phyloP scores from a whole-genome alignment of 2,888 invertebrate genomes.

The Temnothorax ravouxi region DNA sequence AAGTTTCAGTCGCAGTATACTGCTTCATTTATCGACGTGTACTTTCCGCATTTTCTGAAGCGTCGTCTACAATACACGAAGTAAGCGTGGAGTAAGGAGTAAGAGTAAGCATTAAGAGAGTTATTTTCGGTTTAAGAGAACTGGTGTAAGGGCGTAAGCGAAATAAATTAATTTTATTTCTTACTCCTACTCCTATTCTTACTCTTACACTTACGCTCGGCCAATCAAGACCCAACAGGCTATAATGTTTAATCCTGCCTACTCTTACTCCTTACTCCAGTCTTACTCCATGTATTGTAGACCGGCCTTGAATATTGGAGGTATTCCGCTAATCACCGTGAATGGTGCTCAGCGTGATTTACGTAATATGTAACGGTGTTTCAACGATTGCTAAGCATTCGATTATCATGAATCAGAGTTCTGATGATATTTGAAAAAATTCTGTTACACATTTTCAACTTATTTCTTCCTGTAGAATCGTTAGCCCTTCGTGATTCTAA shows the following conservation, averaged over 20 bases:
- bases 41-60: not conserved
- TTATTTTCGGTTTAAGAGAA: too few species aligned
- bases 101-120: too few species aligned
- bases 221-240: too few species aligned
- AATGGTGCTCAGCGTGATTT: conserved; percentile 20
- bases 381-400: not conserved
- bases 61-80: too few species aligned
- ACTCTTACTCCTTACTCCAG: too few species aligned
- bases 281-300: too few species aligned
- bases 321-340: conserved; percentile 17
- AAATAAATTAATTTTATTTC: too few species aligned
- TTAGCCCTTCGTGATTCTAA: not conserved
- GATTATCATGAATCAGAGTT: not conserved
- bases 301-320: not conserved
- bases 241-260: too few species aligned
- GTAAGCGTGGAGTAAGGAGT: too few species aligned
- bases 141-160: too few species aligned
- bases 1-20: not conserved
- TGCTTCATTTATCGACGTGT: conserved; percentile 11
- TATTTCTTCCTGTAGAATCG: not conserved
- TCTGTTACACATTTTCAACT: not conserved
- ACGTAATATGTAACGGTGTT: not conserved
- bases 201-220: too few species aligned
- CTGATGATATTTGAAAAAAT: not conserved
- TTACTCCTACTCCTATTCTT: too few species aligned